Evolutionary conservation across 2,113 vertebrate genomes (phyloP), one percentile per base, ranked within the genome.

Genomic region (Dicerorhinus sumatrensis): DNA sequence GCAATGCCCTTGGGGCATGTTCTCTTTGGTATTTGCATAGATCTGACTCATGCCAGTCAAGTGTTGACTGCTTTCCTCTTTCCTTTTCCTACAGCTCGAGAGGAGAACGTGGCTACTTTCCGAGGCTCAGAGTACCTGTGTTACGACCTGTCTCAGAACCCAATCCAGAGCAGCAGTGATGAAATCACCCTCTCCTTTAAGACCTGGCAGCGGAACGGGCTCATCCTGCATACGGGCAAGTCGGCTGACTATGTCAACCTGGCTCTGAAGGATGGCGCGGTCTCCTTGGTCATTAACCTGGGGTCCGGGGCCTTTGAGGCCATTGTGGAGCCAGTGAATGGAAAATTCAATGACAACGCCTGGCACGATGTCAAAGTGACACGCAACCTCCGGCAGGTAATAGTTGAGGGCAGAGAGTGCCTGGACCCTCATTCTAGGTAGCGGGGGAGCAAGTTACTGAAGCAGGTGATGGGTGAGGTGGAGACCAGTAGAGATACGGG

Each of bases 321-420:
- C 98, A 99, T 99, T 14, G 99, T 99, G 89, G 99, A 99, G 98
- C 99, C 99, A 0, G 99, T 99, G 98, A 99, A 99, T 87, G 99
- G 99, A 97, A 99, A 99, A 98, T 99, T 99, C 99, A 99, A 99
- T 97, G 99, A 99, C 99, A 99, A 99, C 98, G 97, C 99, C 54
- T 99, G 99, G 99, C 99, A 99, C 2, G 99, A 99, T 97, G 99
- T 99, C 98, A 99, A 99, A 99, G 99, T 99, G 99, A 99, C 99
- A 2, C 99, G 99, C 98, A 99, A 99, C 99, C 99, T 99, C 98
- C 99, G 99, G 98, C 99, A 99, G 99, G 99, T 99, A 99, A 99
- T 99, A 99, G 98, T 96, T 98, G 97, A 98, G 96, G 98, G 97
- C 76, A 97, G 97, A 97, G 98, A 97, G 96, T 0, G 6, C 76